Evolutionary conservation across 2,797 vertebrate genomes (phyloP).

Genomic region (Squalus acanthias): DNA sequence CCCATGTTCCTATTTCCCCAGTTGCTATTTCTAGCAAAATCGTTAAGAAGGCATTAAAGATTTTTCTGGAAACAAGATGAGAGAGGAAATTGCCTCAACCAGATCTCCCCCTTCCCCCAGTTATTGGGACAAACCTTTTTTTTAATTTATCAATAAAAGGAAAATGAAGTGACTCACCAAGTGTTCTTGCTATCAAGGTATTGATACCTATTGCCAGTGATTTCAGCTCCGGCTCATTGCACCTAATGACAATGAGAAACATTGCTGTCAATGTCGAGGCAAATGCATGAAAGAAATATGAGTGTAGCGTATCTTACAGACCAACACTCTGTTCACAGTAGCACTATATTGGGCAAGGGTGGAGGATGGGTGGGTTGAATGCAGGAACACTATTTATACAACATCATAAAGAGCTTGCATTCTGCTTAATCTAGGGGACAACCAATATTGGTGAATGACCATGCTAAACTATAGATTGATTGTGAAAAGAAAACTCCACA

Average conservation of each 20-base stretch:
- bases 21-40: not conserved
- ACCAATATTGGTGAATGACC: not conserved
- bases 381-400: not conserved
- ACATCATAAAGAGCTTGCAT: not conserved
- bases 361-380: not conserved
- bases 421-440: not conserved
- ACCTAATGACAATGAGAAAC: constrained; percentile 57
- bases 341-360: not conserved
- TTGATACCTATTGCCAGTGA: constrained; percentile 83
- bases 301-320: not conserved
- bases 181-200: constrained; percentile 77
- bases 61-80: not conserved
- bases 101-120: not conserved
- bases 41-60: not conserved
- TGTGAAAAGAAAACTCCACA: not conserved
- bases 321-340: not conserved
- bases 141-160: constrained; percentile 4
- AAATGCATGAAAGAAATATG: not conserved
- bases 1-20: not conserved
- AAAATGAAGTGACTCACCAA: constrained; percentile 67
- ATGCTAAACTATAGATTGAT: not conserved
- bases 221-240: constrained; percentile 81
- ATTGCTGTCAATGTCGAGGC: not conserved
- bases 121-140: not conserved
- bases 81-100: not conserved